phyloP scores from a whole-genome alignment of 1,140 invertebrate species.

The Micrasema minimum region DNA sequence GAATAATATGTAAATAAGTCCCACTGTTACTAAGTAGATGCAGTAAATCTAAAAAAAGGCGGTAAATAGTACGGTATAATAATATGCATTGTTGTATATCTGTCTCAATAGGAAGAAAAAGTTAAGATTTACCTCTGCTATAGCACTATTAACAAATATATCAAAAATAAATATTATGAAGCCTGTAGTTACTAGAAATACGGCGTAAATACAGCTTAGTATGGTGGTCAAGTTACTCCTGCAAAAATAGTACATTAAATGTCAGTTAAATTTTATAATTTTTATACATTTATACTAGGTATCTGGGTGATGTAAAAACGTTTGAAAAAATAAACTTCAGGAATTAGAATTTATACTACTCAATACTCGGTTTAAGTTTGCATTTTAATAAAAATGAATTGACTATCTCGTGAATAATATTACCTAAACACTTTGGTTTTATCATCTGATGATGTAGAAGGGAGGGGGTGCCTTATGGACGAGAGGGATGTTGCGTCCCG shows the following conservation, averaged over 20 bases:
- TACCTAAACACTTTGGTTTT: slow-evolving; percentile 23
- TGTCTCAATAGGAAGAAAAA: neutral
- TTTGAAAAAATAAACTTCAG: too few relatives aligned
- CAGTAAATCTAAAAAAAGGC: slow-evolving; percentile 70
- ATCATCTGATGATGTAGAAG: neutral
- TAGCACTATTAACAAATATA: slow-evolving; percentile 64
- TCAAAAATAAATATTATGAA: slow-evolving; percentile 72
- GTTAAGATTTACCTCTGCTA: slow-evolving; percentile 67
- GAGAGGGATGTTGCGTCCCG: slow-evolving; percentile 3
- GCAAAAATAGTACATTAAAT: slow-evolving; percentile 57
- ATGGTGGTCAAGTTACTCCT: slow-evolving; percentile 70
- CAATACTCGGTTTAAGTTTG: too few relatives aligned
- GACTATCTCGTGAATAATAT: neutral
- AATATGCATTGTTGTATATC: slow-evolving; percentile 37
- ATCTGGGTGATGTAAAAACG: too few relatives aligned
- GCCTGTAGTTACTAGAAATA: slow-evolving; percentile 74
- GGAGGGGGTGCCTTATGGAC: slow-evolving; percentile 2
- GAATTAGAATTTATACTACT: too few relatives aligned
- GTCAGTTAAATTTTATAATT: too few relatives aligned
- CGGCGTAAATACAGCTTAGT: slow-evolving; percentile 72
- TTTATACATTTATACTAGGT: too few relatives aligned
- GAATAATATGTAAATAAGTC: slow-evolving; percentile 71
- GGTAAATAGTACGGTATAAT: neutral
- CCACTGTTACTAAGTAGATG: slow-evolving; percentile 68
- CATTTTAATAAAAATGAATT: neutral